Percentiles rank a stretch among this genome's conserved stretches.
Evolutionary conservation across 2,113 vertebrate genomes (phyloP).

Genomic region (Hirundichthys speculiger): DNA sequence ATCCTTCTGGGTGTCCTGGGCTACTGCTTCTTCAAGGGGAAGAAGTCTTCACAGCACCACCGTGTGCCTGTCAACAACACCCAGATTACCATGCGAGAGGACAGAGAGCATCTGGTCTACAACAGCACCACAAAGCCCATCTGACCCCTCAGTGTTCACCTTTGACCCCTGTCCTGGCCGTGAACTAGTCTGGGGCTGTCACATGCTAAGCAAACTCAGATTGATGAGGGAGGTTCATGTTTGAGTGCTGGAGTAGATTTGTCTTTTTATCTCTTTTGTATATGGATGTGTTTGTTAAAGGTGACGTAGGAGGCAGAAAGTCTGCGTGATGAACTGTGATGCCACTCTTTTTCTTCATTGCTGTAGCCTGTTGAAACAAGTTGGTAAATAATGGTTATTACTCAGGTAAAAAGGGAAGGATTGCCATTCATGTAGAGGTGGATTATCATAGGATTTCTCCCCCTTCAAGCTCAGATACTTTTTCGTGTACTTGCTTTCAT

Average conservation of each 20-base stretch:
- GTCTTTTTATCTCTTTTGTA: neutral
- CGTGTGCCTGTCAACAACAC: conserved; percentile 80
- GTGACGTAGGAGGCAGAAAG: conserved; percentile 1
- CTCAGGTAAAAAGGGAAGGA: conserved; percentile 47
- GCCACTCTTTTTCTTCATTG: conserved; percentile 3
- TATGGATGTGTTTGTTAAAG: conserved; percentile 21
- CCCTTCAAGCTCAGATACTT: neutral
- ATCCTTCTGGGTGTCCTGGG: conserved; percentile 81
- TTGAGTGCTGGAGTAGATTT: conserved; percentile 3
- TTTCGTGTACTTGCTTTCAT: neutral
- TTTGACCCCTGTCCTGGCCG: neutral
- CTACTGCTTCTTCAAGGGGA: conserved; percentile 87
- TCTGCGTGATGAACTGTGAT: conserved; percentile 32
- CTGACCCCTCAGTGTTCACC: conserved; percentile 73
- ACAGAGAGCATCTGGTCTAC: conserved; percentile 89
- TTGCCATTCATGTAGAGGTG: neutral
- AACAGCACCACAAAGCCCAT: conserved; percentile 90
- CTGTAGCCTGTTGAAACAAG: conserved; percentile 3
- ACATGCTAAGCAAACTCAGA: conserved; percentile 16
- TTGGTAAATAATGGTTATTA: conserved; percentile 21
- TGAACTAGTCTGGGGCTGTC: neutral
- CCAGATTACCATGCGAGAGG: conserved; percentile 79
- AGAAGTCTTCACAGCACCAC: conserved; percentile 70
- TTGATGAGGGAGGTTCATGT: conserved; percentile 15
- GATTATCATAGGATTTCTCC: neutral